Percentiles rank a stretch among this genome's conserved stretches.
Evolutionary conservation across 2,888 invertebrate species (phyloP).

Genomic region (Platypus cylindrus): DNA sequence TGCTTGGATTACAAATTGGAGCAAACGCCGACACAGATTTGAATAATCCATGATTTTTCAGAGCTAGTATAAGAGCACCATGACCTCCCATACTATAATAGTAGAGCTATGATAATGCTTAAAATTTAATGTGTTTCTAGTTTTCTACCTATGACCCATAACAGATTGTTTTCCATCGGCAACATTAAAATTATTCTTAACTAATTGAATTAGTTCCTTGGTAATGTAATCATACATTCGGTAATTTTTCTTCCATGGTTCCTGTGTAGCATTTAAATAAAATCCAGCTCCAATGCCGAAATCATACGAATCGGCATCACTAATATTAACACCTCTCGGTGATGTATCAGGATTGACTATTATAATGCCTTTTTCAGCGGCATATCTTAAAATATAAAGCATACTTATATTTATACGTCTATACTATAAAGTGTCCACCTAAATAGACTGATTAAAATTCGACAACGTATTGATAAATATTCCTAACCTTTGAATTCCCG

Average conservation of each 20-base stretch:
- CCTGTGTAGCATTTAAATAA: constrained; percentile 81
- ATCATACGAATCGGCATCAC: constrained; percentile 86
- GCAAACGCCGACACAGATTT: constrained; percentile 88
- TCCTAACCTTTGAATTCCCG: constrained; percentile 69
- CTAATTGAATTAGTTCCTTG: constrained; percentile 63
- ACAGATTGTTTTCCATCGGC: constrained; percentile 53
- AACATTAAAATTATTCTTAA: constrained; percentile 63
- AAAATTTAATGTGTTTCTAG: not conserved
- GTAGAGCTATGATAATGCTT: no score
- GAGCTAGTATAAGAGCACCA: constrained; percentile 79
- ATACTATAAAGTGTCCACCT: no score
- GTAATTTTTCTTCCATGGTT: constrained; percentile 89
- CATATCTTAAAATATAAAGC: no score
- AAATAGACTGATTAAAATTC: not conserved
- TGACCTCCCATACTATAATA: constrained; percentile 92
- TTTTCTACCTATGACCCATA: constrained; percentile 60
- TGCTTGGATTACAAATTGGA: constrained; percentile 81
- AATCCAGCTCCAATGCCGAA: constrained; percentile 94
- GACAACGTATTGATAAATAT: not conserved
- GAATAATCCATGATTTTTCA: constrained; percentile 84
- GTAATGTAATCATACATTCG: constrained; percentile 94
- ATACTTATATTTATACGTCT: no score
- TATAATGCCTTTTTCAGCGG: constrained; percentile 72
- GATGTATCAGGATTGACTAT: constrained; percentile 94
- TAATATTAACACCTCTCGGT: constrained; percentile 80